Percentiles rank a stretch among this genome's conserved stretches.
Evolutionary conservation across 2,888 invertebrate species (phyloP).

Genomic region (Scaptodrosophila latifasciaeformis): DNA sequence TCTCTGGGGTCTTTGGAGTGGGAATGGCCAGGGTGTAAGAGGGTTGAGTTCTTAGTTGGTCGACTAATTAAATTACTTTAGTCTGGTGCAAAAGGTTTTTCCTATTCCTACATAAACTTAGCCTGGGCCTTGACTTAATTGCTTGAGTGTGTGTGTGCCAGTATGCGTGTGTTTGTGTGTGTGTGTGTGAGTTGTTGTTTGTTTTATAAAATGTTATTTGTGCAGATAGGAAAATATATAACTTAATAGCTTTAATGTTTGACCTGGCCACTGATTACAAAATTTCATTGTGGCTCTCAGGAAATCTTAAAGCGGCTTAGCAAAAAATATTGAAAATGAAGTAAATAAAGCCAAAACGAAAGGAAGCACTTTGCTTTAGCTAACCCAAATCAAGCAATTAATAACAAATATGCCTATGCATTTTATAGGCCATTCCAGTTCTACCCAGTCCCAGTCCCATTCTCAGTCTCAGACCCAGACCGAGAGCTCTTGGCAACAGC

Average conservation of each 20-base stretch:
- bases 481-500: slow-evolving; percentile 8
- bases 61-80: slow-evolving; percentile 56
- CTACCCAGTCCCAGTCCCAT: too few relatives aligned
- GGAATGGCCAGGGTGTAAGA: too few relatives aligned
- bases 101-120: slow-evolving; percentile 12
- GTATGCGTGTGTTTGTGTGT: too few relatives aligned
- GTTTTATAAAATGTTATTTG: neutral
- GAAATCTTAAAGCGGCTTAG: slow-evolving; percentile 32
- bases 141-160: slow-evolving; percentile 6
- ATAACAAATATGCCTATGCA: slow-evolving; percentile 48
- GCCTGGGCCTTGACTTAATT: slow-evolving; percentile 37
- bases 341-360: neutral
- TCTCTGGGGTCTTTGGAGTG: too few relatives aligned
- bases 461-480: neutral
- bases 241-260: slow-evolving; percentile 5
- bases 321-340: slow-evolving; percentile 6
- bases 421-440: slow-evolving; percentile 19
- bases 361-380: neutral
- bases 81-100: slow-evolving; percentile 45
- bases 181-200: neutral
- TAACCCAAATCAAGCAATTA: slow-evolving; percentile 50
- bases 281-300: neutral
- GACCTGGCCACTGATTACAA: neutral
- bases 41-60: too few relatives aligned
- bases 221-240: neutral